These are phyloP conservation scores for Pygoscelis antarcticus DNA, from an alignment of 2,113 vertebrate genomes.

Conservation along the genomic window DNA sequence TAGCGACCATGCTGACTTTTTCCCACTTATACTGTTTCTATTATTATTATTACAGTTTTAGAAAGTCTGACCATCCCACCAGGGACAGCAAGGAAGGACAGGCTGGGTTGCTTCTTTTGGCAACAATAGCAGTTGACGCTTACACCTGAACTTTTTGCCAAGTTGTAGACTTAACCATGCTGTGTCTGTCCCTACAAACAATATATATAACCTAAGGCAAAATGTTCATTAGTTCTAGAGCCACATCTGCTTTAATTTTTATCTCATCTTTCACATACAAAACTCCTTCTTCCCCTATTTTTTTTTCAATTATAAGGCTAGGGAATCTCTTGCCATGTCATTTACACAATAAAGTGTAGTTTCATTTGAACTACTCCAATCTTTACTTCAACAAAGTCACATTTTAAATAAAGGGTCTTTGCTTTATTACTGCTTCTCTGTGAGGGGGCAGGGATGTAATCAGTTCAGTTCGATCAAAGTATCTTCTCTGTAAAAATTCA, in stretches of 20 bases:
- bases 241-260: background rate
- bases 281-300: background rate
- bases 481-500: background rate
- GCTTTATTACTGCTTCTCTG: background rate
- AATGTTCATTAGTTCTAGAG: background rate
- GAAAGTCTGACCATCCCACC: background rate
- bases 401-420: background rate
- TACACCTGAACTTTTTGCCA: background rate
- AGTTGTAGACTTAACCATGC: background rate
- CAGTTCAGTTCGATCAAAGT: background rate
- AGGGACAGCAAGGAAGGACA: background rate
- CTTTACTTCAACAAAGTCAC: background rate
- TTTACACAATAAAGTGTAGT: background rate
- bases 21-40: background rate
- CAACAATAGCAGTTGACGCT: accelerated
- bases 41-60: background rate
- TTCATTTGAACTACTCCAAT: background rate
- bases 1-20: background rate
- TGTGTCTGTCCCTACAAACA: background rate
- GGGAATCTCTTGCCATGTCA: background rate
- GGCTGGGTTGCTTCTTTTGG: background rate
- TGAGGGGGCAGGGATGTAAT: background rate
- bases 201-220: background rate
- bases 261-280: background rate
- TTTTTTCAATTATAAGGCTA: background rate